A percentile compares a stretch with the other conserved stretches of the same genome.
Evolutionary conservation across 2,888 invertebrate genomes (phyloP).

Genomic region (Melanophora roralis): DNA sequence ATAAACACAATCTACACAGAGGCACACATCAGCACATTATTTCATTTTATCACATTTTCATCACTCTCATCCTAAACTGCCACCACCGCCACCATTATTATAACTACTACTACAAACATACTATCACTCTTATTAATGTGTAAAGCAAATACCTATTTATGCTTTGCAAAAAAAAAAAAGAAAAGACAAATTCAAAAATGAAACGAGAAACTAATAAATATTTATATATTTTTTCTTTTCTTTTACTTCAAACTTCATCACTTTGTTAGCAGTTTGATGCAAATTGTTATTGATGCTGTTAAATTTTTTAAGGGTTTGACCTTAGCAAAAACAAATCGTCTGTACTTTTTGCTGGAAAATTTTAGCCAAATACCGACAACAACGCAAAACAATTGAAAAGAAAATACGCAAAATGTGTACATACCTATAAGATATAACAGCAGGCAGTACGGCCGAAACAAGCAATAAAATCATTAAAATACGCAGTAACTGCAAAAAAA

Average conservation of each 20-base stretch:
- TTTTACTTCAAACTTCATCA: conserved; percentile 5
- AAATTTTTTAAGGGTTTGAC: conserved; percentile 22
- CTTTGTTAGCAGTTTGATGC: conserved; percentile 18
- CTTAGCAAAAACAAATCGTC: conserved; percentile 9
- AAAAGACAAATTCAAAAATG: conserved; percentile 42
- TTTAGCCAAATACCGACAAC: conserved; percentile 21
- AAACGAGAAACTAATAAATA: conserved; percentile 54
- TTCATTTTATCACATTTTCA: conserved; percentile 12
- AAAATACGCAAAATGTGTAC: conserved; percentile 46
- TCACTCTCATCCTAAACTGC: conserved; percentile 34
- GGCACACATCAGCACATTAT: neutral
- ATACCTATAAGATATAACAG: neutral
- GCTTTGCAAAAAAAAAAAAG: conserved; percentile 10
- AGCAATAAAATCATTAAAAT: conserved; percentile 38
- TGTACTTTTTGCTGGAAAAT: conserved; percentile 35
- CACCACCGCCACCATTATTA: conserved; percentile 16
- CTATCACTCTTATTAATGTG: neutral
- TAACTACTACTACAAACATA: neutral
- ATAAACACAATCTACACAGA: neutral
- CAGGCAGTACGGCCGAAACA: neutral
- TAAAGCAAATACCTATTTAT: neutral
- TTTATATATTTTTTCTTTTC: conserved; percentile 38
- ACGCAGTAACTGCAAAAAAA: conserved; percentile 11
- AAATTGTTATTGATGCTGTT: conserved; percentile 16
- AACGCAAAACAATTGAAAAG: conserved; percentile 49